A percentile compares a stretch with the other conserved stretches of the same genome.
Conservation (phyloP, 2,888 invertebrate species). For the Drosophila lutescens region DNA sequence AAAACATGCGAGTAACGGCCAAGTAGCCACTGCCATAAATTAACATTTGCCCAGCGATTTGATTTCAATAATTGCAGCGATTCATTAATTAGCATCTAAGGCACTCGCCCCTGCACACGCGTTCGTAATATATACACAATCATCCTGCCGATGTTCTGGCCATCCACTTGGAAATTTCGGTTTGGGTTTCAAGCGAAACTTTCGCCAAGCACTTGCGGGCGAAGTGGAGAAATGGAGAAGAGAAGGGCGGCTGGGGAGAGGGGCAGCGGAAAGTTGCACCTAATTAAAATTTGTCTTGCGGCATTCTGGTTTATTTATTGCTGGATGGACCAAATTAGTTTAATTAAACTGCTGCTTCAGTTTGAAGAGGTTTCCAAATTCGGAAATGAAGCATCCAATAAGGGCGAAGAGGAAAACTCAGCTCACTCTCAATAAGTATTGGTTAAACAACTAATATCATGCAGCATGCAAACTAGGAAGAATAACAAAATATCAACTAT, state of each 20-base stretch:
- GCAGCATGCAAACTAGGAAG: slow-evolving; percentile 35
- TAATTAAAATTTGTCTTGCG: slow-evolving; percentile 62
- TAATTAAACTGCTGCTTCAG: slow-evolving; percentile 35
- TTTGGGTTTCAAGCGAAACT: slow-evolving; percentile 40
- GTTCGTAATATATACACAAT: slow-evolving; percentile 30
- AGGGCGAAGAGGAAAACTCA: neutral
- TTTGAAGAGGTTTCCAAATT: slow-evolving; percentile 28
- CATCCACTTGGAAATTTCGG: slow-evolving; percentile 46
- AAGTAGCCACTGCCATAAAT: slow-evolving; percentile 55
- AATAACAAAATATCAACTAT: slow-evolving; percentile 19
- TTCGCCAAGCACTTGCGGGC: slow-evolving; percentile 38
- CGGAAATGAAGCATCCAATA: slow-evolving; percentile 22
- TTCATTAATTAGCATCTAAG: slow-evolving; percentile 73
- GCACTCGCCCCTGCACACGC: slow-evolving; percentile 41
- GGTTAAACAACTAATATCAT: slow-evolving; percentile 8
- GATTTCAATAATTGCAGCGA: slow-evolving; percentile 74
- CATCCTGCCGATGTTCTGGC: slow-evolving; percentile 33
- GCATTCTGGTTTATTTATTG: slow-evolving; percentile 53
- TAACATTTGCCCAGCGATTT: slow-evolving; percentile 63
- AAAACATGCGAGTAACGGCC: slow-evolving; percentile 66
- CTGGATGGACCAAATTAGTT: slow-evolving; percentile 38
- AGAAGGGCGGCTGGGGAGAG: neutral
- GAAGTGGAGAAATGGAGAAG: slow-evolving; percentile 4
- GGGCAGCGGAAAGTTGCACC: slow-evolving; percentile 29
- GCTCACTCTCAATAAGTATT: neutral